Base-by-base conservation (phyloP, 1,140 invertebrate genomes). In the Melanaphis sacchari region DNA sequence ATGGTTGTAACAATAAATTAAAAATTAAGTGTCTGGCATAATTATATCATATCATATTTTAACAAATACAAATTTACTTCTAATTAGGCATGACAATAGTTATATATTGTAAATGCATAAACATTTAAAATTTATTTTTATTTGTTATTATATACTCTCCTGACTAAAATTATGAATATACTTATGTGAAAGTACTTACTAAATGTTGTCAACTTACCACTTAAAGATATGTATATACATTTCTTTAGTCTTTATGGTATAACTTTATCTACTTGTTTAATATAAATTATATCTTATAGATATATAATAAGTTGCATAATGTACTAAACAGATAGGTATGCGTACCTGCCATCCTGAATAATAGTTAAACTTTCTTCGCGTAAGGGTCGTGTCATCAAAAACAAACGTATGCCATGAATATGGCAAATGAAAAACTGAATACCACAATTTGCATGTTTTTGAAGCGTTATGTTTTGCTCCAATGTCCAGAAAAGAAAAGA, bases 281-380 rank as follows among this genome's bases (percentile, higher is more conserved):
- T n/a, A n/a, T n/a, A n/a, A n/a, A n/a, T 76, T 6, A 36, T 0
- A 21, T n/a, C 3, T n/a, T 18, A n/a, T 7, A 76, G 59, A 76
- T n/a, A 66, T 54, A 15, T 66, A 76, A 76, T n/a, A 76, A 76
- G 59, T 76, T 18, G 59, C n/a, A n/a, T n/a, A 76, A 76, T 76
- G 31, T 76, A n/a, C n/a, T 76, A n/a, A 82, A 31, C 5, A 66
- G 90, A 90, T 66, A 66, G 90, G 84, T n/a, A 91, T 26, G 43
- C 93, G 92, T 95, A 96, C 96, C 95, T 97, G 97, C 96, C 97
- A 98, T 22, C 98, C 98, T 92, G 97, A 97, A 95, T 98, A 98
- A 94, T 98, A 97, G 95, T 98, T 98, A 94, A 96, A 98, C 94
- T 97, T 97, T 9, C 97, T 95, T 92, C 97, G 96, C 0, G 97